Conservation (phyloP, 1,140 invertebrate species). For the Antheraea pernyi region DNA sequence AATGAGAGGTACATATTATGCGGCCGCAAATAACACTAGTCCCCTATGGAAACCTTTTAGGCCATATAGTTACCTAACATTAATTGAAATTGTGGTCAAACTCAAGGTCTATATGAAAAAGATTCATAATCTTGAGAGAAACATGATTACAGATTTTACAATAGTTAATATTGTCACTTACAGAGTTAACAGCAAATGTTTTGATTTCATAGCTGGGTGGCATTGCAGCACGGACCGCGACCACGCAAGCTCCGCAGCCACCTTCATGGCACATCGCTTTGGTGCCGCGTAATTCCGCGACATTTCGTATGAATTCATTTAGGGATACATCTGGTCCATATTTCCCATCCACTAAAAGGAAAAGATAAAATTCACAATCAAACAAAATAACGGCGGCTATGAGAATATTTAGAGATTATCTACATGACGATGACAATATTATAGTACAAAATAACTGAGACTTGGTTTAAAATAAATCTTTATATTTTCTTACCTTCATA, state of each 20-base stretch:
- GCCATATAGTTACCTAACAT: too few relatives aligned
- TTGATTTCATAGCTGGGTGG: constrained; percentile 77
- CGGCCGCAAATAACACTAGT: too few relatives aligned
- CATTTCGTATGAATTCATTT: constrained; percentile 85
- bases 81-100: too few relatives aligned
- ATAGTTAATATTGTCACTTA: constrained; percentile 62
- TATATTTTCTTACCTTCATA: constrained; percentile 18
- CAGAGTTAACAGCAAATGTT: constrained; percentile 87
- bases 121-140: background rate
- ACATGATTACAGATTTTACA: background rate
- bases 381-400: too few relatives aligned
- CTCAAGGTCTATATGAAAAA: too few relatives aligned
- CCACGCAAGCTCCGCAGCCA: constrained; percentile 90
- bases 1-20: too few relatives aligned
- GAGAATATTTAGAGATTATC: too few relatives aligned
- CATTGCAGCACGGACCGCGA: constrained; percentile 80
- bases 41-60: too few relatives aligned
- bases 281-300: constrained; percentile 86
- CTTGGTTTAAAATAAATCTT: too few relatives aligned
- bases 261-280: constrained; percentile 92
- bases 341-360: constrained; percentile 41
- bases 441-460: too few relatives aligned
- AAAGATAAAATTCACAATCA: background rate
- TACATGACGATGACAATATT: too few relatives aligned
- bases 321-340: constrained; percentile 73